A percentile compares a stretch with the other conserved stretches of the same genome.
Evolutionary conservation across 2,113 vertebrate genomes (phyloP).

Genomic region (Petrocephalus zakoni): DNA sequence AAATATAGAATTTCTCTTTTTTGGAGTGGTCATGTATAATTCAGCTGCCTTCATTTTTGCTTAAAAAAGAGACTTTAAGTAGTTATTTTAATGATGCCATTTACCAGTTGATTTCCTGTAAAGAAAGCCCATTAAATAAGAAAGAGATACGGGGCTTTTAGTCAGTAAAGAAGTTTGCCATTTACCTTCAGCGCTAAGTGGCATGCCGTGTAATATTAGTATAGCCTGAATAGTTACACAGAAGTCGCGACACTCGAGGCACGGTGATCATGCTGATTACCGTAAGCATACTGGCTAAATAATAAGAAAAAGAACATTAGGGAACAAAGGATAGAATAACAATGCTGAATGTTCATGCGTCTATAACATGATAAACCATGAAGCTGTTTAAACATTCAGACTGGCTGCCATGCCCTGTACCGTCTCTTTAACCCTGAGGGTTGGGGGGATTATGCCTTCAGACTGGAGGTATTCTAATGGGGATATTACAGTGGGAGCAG

Average conservation of each 20-base stretch:
- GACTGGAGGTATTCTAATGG: constrained; percentile 57
- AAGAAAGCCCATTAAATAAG: background rate
- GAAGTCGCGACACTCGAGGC: background rate
- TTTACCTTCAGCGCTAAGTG: background rate
- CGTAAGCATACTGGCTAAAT: background rate
- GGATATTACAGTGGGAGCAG: constrained; percentile 47
- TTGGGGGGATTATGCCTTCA: constrained; percentile 49
- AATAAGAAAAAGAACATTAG: constrained; percentile 27
- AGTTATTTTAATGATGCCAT: background rate
- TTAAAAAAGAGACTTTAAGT: background rate
- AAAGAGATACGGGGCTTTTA: background rate
- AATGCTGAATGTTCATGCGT: constrained; percentile 48
- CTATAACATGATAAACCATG: constrained; percentile 33
- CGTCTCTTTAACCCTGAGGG: constrained; percentile 40
- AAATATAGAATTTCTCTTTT: background rate
- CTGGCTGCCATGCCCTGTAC: constrained; percentile 30
- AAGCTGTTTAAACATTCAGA: constrained; percentile 47
- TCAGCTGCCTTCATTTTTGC: background rate
- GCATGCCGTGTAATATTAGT: background rate
- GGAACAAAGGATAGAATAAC: constrained; percentile 19
- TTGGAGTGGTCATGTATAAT: background rate
- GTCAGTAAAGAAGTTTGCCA: background rate
- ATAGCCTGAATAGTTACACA: background rate
- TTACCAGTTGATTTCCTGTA: background rate
- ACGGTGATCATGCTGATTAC: background rate